phyloP scores from a whole-genome alignment of 2,113 vertebrate genomes.

The Cyanoramphus novaezelandiae region DNA sequence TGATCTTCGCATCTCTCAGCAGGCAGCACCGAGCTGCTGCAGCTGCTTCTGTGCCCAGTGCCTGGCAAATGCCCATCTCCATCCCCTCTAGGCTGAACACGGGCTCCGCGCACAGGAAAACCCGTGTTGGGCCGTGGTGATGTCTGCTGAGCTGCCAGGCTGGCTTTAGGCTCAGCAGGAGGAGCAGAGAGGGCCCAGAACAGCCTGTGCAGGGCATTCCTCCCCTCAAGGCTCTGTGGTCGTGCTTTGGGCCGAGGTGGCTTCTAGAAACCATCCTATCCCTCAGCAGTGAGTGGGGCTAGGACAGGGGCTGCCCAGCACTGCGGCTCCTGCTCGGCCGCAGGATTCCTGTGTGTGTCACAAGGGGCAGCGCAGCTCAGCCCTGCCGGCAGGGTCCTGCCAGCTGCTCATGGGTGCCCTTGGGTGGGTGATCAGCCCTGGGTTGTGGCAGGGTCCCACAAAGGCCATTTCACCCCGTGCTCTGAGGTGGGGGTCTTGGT shows the following conservation, averaged over 20 bases:
- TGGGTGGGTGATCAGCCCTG: neutral
- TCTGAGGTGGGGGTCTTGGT: neutral
- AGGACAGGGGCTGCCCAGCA: neutral
- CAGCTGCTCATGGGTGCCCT: neutral
- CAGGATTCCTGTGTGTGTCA: fast-evolving
- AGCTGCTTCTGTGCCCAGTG: fast-evolving
- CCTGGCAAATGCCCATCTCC: neutral
- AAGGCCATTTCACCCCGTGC: neutral
- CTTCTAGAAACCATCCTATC: neutral
- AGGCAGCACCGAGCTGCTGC: neutral
- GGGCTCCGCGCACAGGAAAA: neutral
- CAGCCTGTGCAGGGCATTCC: neutral
- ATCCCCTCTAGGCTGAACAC: neutral
- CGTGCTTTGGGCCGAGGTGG: neutral
- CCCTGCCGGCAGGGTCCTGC: too few relatives aligned
- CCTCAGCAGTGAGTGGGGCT: neutral
- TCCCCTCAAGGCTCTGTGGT: neutral
- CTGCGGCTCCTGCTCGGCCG: fast-evolving
- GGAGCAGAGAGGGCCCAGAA: neutral
- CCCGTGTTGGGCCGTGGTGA: neutral
- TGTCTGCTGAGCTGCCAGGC: neutral
- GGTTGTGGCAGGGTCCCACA: neutral
- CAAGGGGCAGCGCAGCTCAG: neutral
- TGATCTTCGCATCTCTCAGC: neutral
- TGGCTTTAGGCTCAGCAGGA: neutral